A percentile compares a stretch with the other conserved stretches of the same genome.
These are phyloP conservation scores for Prosapia bicincta DNA, from an alignment of 2,888 invertebrate species.

Conservation along the genomic window DNA sequence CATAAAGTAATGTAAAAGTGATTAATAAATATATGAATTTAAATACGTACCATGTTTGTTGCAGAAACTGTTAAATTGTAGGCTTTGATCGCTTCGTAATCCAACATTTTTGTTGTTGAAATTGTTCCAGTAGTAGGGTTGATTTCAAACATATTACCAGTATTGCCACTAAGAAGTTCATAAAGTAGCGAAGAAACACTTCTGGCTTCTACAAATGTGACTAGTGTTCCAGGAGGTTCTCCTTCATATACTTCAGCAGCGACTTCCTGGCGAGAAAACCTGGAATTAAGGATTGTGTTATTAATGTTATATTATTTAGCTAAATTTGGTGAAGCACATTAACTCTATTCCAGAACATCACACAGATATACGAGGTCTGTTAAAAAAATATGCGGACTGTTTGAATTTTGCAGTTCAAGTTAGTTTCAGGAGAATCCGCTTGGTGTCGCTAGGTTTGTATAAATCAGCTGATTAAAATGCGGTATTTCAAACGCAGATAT, in stretches of 20 bases:
- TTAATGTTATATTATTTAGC: too few species aligned
- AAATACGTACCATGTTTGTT: conserved; percentile 85
- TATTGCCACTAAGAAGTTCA: conserved; percentile 69
- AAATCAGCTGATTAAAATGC: too few species aligned
- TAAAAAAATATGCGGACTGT: too few species aligned
- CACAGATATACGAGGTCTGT: too few species aligned
- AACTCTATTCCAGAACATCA: too few species aligned
- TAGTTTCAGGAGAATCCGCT: too few species aligned
- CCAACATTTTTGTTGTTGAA: conserved; percentile 68
- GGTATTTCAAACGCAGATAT: too few species aligned
- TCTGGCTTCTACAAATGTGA: conserved; percentile 74
- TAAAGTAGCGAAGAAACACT: conserved; percentile 77
- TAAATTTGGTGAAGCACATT: too few species aligned
- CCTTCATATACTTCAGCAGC: conserved; percentile 79
- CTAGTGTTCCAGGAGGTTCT: conserved; percentile 71
- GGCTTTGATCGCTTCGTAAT: conserved; percentile 71
- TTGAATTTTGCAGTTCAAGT: too few species aligned
- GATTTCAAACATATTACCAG: conserved; percentile 67
- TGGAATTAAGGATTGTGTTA: conserved; percentile 35
- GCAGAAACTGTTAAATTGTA: conserved; percentile 82
- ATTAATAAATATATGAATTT: too few species aligned
- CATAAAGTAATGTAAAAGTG: too few species aligned
- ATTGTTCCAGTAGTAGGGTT: conserved; percentile 88
- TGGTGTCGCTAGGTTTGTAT: too few species aligned
- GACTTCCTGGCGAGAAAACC: conserved; percentile 47